Percentiles rank a stretch among this genome's conserved stretches.
Evolutionary conservation across 2,797 vertebrate genomes (phyloP).

Genomic region (Parauchenoglanis punctatus): DNA sequence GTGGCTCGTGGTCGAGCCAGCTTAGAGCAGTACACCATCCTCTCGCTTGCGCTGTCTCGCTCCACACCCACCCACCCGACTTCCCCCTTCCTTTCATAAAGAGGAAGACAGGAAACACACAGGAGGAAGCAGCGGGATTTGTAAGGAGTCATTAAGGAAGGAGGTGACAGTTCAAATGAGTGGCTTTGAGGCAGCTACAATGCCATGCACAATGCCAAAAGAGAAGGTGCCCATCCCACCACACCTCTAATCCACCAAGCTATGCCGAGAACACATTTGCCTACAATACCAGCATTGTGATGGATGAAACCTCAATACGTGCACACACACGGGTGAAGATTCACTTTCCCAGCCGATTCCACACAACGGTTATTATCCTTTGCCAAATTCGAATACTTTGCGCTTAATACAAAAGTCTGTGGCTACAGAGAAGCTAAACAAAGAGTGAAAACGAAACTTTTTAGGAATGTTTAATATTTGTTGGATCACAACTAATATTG

Average conservation of each 20-base stretch:
- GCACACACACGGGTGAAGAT: slow-evolving; percentile 34
- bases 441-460: not conserved
- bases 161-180: slow-evolving; percentile 69
- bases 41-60: slow-evolving; percentile 12
- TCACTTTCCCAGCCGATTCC: slow-evolving; percentile 30
- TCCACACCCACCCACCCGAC: not conserved
- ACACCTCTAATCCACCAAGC: slow-evolving; percentile 56
- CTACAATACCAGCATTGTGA: slow-evolving; percentile 51
- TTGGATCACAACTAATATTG: slow-evolving; percentile 83
- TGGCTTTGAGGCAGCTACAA: slow-evolving; percentile 60
- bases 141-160: slow-evolving; percentile 71
- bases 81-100: slow-evolving; percentile 54
- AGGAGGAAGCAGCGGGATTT: slow-evolving; percentile 68
- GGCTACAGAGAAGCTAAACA: not conserved
- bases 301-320: slow-evolving; percentile 44
- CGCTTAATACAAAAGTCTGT: not conserved
- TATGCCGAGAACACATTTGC: slow-evolving; percentile 33
- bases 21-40: slow-evolving; percentile 63
- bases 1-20: slow-evolving; percentile 64
- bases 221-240: slow-evolving; percentile 50
- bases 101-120: slow-evolving; percentile 65
- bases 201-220: slow-evolving; percentile 54
- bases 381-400: slow-evolving; percentile 47
- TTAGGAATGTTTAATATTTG: slow-evolving; percentile 79
- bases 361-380: slow-evolving; percentile 17